Evolutionary conservation across 2,888 invertebrate genomes (phyloP), one percentile per base, ranked within the genome.

Genomic region (Sarcophaga rosellei): DNA sequence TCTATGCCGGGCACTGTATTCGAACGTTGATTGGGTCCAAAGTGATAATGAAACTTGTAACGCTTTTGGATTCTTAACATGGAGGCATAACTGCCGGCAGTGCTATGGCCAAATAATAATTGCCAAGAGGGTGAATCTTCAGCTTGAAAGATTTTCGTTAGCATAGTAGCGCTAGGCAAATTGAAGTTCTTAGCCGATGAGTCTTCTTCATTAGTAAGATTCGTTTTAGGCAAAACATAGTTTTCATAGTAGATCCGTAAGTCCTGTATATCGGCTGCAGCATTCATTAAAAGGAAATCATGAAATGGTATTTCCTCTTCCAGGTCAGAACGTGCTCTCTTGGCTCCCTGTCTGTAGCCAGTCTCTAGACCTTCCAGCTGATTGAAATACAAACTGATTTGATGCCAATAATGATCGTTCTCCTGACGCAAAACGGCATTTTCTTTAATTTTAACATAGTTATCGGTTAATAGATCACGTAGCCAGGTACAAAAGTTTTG

Each of bases 1-100:
- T 95, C 94, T 62, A 94, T 94, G 0, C 96, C 96, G 0, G 96
- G 95, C 25, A 96, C 95, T 4, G 94, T 91, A 20, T 93, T 92
- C 20, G 94, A 93, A 66, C 91, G 89, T 69, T 94, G 93, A 70
- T 93, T 93, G 3, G 94, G 93, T 15, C 95, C 94, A 73, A 94
- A 92, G 88, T 96, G 96, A 91, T 95, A 97, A 85, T 95, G 95
- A 75, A 98, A 95, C 90, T 96, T 96, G 94, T 98, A 98, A 81
- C 95, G 95, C 92, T 98, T 98, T 90, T 97, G 94, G 57, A 98
- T 95, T 81, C 97, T 95, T 84, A 97, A 94, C 98, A 98, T 98
- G 87, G 95, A 95, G 53, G 95, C 94, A 91, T 96, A 98, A 86
- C 96, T 96, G 91, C 95, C 96, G 92, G 97, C 97, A 4, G 97